Evolutionary conservation across 1,140 invertebrate genomes (phyloP), one percentile per base, ranked within the genome.

Genomic region (Diplogasteroides magnus): DNA sequence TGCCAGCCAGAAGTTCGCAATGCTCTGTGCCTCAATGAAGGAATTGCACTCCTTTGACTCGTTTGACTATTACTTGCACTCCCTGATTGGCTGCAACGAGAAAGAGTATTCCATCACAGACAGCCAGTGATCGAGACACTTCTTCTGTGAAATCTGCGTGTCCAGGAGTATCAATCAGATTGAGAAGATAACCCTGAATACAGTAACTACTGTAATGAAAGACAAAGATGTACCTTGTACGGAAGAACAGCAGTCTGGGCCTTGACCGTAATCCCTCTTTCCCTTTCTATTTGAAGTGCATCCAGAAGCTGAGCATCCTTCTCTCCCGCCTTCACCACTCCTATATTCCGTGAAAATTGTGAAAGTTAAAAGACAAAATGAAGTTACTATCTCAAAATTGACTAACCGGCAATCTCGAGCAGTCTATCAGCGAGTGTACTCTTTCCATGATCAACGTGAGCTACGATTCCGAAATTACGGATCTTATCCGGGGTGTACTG

Each of bases 131-230:
- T 56, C 88, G 77, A 14, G 84, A 84, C 77, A 97, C 95, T 88
- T 98, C 95, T 86, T 92, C 96, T 2, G 91, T 89, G 85, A 98
- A 98, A 84, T 98, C 96, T 14, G 97, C 94, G 87, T 98, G 96
- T 28, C 96, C 96, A 31, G 95, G 95, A 25, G 95, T 98, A 84
- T 98, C 96, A 74, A 98, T 97, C 2, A 98, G 86, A 85, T 98
- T 98, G 0, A 98, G 85, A n/a, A 97, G 84, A 86, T 94, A 95
- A 55, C 87, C 81, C 67, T 84, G 31, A 25, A 81, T 84, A 48
- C 85, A 76, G 72, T 84, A 78, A 25, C n/a, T 56, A 14, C 25
- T 61, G 31, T 37, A 60, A 29, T 57, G 13, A 64, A 76, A 2
- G 14, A 56, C 11, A 13, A 66, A n/a, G 29, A 13, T 13, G 59